A percentile compares a stretch with the other conserved stretches of the same genome.
Conservation (phyloP, 2,888 invertebrate genomes). For the Arrhopalites spinosus region DNA sequence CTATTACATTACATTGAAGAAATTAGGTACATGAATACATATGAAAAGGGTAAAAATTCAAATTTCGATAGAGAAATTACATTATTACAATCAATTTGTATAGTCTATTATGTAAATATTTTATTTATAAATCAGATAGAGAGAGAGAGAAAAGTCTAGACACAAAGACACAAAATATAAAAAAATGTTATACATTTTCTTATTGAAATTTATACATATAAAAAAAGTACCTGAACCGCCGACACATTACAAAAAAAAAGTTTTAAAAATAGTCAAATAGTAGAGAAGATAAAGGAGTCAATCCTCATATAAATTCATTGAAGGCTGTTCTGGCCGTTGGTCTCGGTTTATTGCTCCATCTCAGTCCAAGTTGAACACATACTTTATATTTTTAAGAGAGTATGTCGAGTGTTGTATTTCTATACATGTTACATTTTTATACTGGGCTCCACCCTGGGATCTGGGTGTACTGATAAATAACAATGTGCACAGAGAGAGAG, state of each 20-base stretch:
- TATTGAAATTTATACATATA: neutral
- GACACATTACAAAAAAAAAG: neutral
- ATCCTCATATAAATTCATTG: conserved; percentile 5
- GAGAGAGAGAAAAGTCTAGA: no score
- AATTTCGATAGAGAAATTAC: no score
- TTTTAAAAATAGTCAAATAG: no score
- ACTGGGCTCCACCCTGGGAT: conserved; percentile 41
- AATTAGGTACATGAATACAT: no score
- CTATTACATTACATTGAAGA: no score
- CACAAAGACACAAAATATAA: no score
- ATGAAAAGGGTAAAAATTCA: no score
- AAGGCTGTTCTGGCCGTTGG: conserved; percentile 35
- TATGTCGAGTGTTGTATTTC: neutral
- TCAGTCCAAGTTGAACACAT: conserved; percentile 10
- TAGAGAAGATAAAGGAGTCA: no score
- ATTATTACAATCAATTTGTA: no score
- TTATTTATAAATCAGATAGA: no score
- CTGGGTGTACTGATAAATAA: conserved; percentile 41
- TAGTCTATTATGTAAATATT: no score
- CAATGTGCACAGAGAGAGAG: conserved; percentile 30
- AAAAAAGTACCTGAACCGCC: neutral
- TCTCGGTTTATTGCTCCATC: conserved; percentile 50
- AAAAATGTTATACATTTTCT: neutral
- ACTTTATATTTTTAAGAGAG: neutral
- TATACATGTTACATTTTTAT: no score